phyloP scores from a whole-genome alignment of 2,888 invertebrate species.

The Apodemia mormo region DNA sequence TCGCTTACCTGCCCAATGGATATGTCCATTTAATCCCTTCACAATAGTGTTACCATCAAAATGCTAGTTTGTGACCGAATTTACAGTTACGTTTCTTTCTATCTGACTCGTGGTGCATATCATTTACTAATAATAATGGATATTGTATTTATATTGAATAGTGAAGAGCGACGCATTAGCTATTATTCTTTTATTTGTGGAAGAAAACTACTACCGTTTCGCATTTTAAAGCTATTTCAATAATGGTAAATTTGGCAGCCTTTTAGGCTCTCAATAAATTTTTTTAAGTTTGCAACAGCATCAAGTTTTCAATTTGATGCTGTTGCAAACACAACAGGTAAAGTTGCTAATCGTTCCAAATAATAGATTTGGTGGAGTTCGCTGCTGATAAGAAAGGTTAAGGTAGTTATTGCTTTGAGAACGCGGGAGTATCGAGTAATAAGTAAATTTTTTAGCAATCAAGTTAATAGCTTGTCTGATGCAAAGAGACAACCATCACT shows the following conservation, averaged over 20 bases:
- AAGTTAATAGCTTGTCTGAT: too few relatives aligned
- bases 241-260: neutral
- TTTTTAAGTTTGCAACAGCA: too few relatives aligned
- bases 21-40: constrained; percentile 57
- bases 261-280: neutral
- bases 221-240: neutral
- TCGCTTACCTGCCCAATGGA: constrained; percentile 71
- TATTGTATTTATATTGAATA: constrained; percentile 4
- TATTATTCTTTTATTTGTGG: constrained; percentile 28
- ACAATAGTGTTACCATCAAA: constrained; percentile 64
- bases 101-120: constrained; percentile 54
- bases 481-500: too few relatives aligned
- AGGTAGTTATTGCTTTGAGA: too few relatives aligned
- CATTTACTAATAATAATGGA: constrained; percentile 36
- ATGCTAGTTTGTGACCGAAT: constrained; percentile 59
- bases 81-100: constrained; percentile 64
- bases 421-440: too few relatives aligned
- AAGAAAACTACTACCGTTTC: constrained; percentile 13
- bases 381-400: too few relatives aligned
- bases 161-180: constrained; percentile 7
- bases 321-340: neutral
- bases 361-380: too few relatives aligned
- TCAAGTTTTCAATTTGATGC: neutral
- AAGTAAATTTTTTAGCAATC: too few relatives aligned
- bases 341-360: too few relatives aligned